Evolutionary conservation across 1,140 invertebrate species (phyloP).

Genomic region (Arion vulgaris): DNA sequence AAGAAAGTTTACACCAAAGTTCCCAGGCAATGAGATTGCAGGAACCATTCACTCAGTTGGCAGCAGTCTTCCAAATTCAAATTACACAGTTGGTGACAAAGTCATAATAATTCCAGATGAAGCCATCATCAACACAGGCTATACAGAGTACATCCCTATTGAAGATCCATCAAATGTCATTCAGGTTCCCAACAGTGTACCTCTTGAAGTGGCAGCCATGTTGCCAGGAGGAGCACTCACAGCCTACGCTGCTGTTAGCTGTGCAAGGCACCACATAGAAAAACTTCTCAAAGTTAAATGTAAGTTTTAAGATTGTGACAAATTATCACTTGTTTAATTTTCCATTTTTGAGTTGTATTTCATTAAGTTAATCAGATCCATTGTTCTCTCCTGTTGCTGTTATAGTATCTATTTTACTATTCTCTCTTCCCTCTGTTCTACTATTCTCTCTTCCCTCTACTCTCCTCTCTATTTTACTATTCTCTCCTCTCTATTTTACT

Average conservation of each 20-base stretch:
- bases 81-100: constrained; percentile 58
- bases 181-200: constrained; percentile 59
- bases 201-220: constrained; percentile 64
- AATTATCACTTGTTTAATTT: too few species aligned
- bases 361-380: too few species aligned
- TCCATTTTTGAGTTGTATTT: too few species aligned
- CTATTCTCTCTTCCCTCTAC: too few species aligned
- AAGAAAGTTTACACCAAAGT: constrained; percentile 53
- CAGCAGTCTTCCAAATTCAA: constrained; percentile 60
- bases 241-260: constrained; percentile 62
- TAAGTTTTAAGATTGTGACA: constrained; percentile 54
- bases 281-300: constrained; percentile 66
- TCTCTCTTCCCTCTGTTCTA: too few species aligned
- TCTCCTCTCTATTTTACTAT: too few species aligned
- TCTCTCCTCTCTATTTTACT: too few species aligned
- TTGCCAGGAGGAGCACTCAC: constrained; percentile 62
- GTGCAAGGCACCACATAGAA: constrained; percentile 64
- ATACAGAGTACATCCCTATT: constrained; percentile 61
- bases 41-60: constrained; percentile 62
- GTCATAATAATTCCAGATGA: constrained; percentile 62
- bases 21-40: constrained; percentile 66
- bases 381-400: too few species aligned
- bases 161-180: constrained; percentile 54
- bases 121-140: constrained; percentile 51
- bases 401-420: too few species aligned